Evolutionary conservation across 2,797 vertebrate genomes (phyloP).

Genomic region (Manis pentadactyla): DNA sequence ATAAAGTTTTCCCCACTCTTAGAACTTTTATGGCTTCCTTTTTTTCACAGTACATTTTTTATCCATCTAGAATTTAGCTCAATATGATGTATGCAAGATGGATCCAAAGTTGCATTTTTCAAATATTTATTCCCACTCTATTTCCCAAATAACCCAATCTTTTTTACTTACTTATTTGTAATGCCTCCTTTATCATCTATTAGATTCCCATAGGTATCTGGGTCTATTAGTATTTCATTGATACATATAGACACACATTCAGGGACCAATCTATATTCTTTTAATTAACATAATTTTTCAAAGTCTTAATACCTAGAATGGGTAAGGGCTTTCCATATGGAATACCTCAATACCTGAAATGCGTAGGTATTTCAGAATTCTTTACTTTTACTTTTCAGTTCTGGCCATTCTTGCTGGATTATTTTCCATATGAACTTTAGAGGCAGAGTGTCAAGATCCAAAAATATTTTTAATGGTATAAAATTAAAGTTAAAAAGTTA

Average conservation of each 20-base stretch:
- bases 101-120: neutral
- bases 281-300: neutral
- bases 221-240: neutral
- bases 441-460: neutral
- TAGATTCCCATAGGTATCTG: neutral
- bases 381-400: neutral
- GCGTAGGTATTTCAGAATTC: neutral
- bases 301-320: neutral
- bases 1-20: neutral
- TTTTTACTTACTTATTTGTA: neutral
- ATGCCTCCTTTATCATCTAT: neutral
- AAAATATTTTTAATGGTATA: slow-evolving; percentile 6
- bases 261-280: neutral
- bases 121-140: neutral
- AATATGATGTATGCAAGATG: neutral
- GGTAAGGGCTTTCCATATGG: neutral
- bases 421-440: neutral
- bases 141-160: neutral
- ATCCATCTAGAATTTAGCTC: neutral
- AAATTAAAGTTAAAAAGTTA: neutral
- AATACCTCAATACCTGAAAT: neutral
- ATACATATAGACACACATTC: neutral
- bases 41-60: neutral
- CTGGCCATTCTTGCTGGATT: neutral
- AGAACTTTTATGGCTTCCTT: neutral